phyloP scores from a whole-genome alignment of 1,140 invertebrate species.

The Alviniconcha marisindica region DNA sequence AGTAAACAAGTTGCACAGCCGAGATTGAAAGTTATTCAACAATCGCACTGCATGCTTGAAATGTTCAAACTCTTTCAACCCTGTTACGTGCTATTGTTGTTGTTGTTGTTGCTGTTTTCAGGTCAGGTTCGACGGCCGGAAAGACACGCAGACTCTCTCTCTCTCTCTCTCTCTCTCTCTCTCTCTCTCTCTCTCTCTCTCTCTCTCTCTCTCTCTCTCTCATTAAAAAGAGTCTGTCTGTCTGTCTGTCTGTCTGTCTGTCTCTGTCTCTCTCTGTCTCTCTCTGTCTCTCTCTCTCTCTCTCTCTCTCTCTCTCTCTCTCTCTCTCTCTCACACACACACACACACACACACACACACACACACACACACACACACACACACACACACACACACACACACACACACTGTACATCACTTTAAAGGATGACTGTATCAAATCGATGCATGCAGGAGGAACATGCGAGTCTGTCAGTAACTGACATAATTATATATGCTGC shows the following conservation, averaged over 20 bases:
- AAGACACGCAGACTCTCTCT: not conserved
- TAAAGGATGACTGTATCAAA: too few relatives aligned
- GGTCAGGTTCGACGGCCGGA: not conserved
- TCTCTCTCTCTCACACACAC: not conserved
- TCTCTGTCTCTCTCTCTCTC: not conserved
- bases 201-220: not conserved
- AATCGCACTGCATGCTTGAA: not conserved
- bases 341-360: constrained; percentile 4
- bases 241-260: not conserved
- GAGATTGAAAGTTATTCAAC: too few relatives aligned
- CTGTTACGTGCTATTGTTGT: too few relatives aligned
- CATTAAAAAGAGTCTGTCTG: not conserved
- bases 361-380: not conserved
- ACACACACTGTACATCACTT: too few relatives aligned
- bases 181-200: not conserved
- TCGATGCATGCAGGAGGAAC: not conserved
- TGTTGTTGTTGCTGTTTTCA: not conserved
- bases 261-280: not conserved
- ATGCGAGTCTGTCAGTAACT: too few relatives aligned
- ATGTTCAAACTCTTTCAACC: too few relatives aligned
- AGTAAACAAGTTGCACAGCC: too few relatives aligned
- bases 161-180: not conserved
- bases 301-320: not conserved
- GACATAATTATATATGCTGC: too few relatives aligned
- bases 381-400: too few relatives aligned